Conservation (phyloP, 2,888 invertebrate genomes). For the Blastobasis adustella region DNA sequence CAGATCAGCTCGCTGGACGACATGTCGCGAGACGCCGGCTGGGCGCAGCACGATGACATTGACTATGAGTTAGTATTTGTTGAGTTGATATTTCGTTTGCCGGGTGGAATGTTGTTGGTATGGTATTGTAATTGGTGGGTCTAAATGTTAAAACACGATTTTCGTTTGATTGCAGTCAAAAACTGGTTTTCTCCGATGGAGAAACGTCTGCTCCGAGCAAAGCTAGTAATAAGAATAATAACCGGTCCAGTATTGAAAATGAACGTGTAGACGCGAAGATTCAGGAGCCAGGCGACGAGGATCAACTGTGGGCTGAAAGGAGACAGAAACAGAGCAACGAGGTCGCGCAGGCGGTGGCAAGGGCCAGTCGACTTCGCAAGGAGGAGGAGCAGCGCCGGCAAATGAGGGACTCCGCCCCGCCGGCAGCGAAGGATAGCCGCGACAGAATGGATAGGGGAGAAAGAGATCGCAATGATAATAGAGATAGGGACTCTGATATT, state of each 20-base stretch:
- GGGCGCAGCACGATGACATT: conserved; percentile 94
- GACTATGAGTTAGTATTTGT: conserved; percentile 84
- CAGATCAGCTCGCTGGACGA: conserved; percentile 94
- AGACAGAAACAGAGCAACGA: conserved; percentile 81
- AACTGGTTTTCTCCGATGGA: conserved; percentile 95
- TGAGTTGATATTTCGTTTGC: too few species aligned
- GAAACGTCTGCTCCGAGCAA: conserved; percentile 72
- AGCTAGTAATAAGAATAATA: conserved; percentile 41
- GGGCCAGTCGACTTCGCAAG: conserved; percentile 89
- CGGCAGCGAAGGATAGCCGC: conserved; percentile 32
- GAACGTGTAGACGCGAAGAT: conserved; percentile 55
- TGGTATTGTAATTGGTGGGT: background rate
- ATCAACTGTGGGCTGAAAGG: conserved; percentile 80
- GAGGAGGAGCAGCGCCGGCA: conserved; percentile 89
- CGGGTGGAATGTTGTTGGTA: background rate
- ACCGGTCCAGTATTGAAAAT: conserved; percentile 44
- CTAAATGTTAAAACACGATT: conserved; percentile 1
- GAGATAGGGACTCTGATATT: conserved; percentile 47
- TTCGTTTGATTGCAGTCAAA: conserved; percentile 77
- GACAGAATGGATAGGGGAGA: conserved; percentile 32
- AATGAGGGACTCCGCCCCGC: conserved; percentile 48
- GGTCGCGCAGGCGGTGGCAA: conserved; percentile 85
- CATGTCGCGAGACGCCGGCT: conserved; percentile 90
- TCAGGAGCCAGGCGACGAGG: conserved; percentile 57
- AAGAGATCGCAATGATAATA: conserved; percentile 25